These are phyloP conservation scores for Orientallactaga bullata DNA, from an alignment of 2,113 vertebrate species.

Conservation along the genomic window DNA sequence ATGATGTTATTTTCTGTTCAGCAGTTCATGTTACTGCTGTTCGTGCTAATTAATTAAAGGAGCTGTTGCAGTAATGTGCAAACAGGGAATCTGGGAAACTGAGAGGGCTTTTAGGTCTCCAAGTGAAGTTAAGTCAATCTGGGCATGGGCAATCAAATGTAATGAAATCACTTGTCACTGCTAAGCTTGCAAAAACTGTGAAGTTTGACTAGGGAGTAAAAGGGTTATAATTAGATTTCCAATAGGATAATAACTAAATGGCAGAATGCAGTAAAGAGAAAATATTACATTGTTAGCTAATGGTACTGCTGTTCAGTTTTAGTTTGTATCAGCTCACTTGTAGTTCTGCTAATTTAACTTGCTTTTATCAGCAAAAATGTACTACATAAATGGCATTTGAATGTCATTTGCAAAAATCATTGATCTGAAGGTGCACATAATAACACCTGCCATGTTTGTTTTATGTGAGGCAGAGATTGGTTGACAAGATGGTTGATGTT, in stretches of 20 bases:
- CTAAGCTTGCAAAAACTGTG: constrained; percentile 95
- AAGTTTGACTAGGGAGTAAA: constrained; percentile 95
- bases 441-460: constrained; percentile 86
- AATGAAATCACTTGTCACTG: constrained; percentile 96
- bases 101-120: constrained; percentile 91
- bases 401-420: constrained; percentile 90
- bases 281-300: constrained; percentile 92
- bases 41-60: constrained; percentile 95
- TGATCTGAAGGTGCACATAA: constrained; percentile 89
- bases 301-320: constrained; percentile 88
- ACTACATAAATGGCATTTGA: constrained; percentile 85
- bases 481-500: constrained; percentile 82
- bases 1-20: constrained; percentile 93
- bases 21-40: constrained; percentile 93
- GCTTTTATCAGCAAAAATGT: constrained; percentile 90
- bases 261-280: constrained; percentile 91
- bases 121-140: constrained; percentile 91
- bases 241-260: constrained; percentile 95
- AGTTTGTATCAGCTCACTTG: constrained; percentile 89
- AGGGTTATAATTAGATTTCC: constrained; percentile 95
- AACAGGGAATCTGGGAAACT: constrained; percentile 92
- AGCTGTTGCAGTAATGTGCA: constrained; percentile 91
- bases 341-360: constrained; percentile 90
- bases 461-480: constrained; percentile 84
- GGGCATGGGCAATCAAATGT: constrained; percentile 92